Base-by-base conservation (phyloP, 1,140 invertebrate species). In the Lepidurus arcticus region DNA sequence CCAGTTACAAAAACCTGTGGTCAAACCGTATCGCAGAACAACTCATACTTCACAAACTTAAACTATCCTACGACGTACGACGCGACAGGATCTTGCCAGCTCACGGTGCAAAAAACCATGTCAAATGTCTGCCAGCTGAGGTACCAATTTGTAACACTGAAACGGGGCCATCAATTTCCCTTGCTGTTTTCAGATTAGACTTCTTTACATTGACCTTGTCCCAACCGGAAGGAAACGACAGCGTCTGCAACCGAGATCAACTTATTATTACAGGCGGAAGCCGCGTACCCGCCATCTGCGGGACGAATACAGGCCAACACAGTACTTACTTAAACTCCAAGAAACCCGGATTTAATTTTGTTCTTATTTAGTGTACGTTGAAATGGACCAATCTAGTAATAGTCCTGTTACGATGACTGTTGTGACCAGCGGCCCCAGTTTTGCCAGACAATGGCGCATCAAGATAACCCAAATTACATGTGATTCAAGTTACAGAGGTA, bases 181-280 rank as follows among this genome's bases (percentile, higher is more conserved):
- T 73, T 76, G 74, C 65, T n/a, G 42, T 42, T 83, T 86, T n/a
- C 81, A 92, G 92, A 81, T 84, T 95, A 79, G 92, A 95, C 82
- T 92, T 95, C 82, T 89, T 92, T 77, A 89, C 92, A 78, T 93
- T 95, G 81, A 88, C 87, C 7, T 88, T 91, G 9, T 85, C 86
- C 21, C 91, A 91, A 1, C 93, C 93, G 0, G 92, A 94, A 81
- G 86, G 87, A 1, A 84, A 86, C 1, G 92, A 93, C 84, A 88
- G 94, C 81, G 87, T 93, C 4, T 95, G 93, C 82, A 91, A 92
- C 79, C 92, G 92, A 80, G 93, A 95, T 82, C 92, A 94, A 81
- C 92, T 95, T 81, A 91, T 94, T 13, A 91, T 94, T 1, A 93
- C 92, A 1, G 93, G 93, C 7, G 92, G 92, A 1, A 92, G 89